Conservation (phyloP, 2,113 vertebrate genomes). For the Eudyptes chrysolophus region DNA sequence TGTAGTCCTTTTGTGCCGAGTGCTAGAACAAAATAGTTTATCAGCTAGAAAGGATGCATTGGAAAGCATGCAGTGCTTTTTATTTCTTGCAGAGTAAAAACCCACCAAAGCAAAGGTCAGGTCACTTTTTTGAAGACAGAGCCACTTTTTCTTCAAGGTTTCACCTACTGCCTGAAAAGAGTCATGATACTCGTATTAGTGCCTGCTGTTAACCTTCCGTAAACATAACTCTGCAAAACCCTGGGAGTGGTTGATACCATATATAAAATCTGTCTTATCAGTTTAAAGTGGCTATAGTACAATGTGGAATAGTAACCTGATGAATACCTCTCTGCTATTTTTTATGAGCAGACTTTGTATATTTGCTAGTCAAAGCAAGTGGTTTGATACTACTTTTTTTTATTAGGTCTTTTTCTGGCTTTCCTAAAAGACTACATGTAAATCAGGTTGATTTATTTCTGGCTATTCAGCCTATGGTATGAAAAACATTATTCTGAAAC, state of each 20-base stretch:
- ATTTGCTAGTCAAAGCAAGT: neutral
- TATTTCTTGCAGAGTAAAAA: slow-evolving; percentile 81
- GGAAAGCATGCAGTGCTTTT: slow-evolving; percentile 82
- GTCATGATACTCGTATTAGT: slow-evolving; percentile 82
- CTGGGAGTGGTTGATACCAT: slow-evolving; percentile 1
- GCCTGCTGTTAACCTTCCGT: slow-evolving; percentile 40
- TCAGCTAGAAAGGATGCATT: slow-evolving; percentile 75
- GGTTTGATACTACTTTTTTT: neutral
- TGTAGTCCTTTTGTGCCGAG: slow-evolving; percentile 75
- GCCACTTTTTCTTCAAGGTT: slow-evolving; percentile 89
- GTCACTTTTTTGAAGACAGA: slow-evolving; percentile 88
- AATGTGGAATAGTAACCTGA: neutral
- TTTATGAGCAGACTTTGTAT: neutral
- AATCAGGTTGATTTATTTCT: neutral
- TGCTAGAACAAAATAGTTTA: slow-evolving; percentile 74
- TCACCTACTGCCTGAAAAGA: slow-evolving; percentile 88
- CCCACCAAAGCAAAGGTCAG: slow-evolving; percentile 87
- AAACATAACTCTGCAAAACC: slow-evolving; percentile 38
- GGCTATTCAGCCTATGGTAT: neutral
- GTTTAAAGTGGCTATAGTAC: neutral
- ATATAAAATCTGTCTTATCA: neutral
- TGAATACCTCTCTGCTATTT: neutral
- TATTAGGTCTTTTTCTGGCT: neutral
- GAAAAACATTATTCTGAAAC: neutral
- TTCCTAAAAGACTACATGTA: neutral